Evolutionary conservation across 1,140 invertebrate species (phyloP), one percentile per base, ranked within the genome.

Genomic region (Platorchestia sp.): DNA sequence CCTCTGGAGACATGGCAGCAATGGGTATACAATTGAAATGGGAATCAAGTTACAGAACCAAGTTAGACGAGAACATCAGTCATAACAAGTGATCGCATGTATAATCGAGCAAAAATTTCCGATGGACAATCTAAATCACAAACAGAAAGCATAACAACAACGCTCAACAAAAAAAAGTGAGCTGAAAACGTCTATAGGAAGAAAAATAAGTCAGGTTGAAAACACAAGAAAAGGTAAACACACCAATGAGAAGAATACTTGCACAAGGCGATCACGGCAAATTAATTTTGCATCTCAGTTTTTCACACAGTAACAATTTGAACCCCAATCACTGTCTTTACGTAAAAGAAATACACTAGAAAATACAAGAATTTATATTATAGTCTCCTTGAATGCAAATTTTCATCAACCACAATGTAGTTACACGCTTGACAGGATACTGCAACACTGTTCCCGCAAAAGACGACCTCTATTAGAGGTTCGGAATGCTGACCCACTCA

Each of bases 1-100:
- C 45, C 91, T 93, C 91, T 93, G 91, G 36, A 93, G 45, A 75
- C 59, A 36, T 36, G 59, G 59, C 27, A 75, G 59, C 59, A 75
- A 36, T 75, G 59, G 27, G 59, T 27, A n/a, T n/a, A 75, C 59
- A 75, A 75, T 22, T 10, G 3, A 75, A 75, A 36, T 75, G 7
- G n/a, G n/a, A n/a, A n/a, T n/a, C n/a, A n/a, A n/a, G n/a, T n/a
- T n/a, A n/a, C 59, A 75, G 36, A 14, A 75, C 36, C 27, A 75
- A 75, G 59, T 75, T 19, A 75, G 14, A 75, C 1, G 36, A 36
- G 27, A 75, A 75, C 59, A 22, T 75, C 10, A 75, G 59, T 10
- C 3, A 75, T 14, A 3, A 10, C 10, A 75, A 75, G 59, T 22
- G 59, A 75, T 75, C 14, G 59, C 27, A 36, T 14, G n/a, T n/a